Evolutionary conservation across 2,797 vertebrate genomes (phyloP).

Genomic region (Lemur catta): DNA sequence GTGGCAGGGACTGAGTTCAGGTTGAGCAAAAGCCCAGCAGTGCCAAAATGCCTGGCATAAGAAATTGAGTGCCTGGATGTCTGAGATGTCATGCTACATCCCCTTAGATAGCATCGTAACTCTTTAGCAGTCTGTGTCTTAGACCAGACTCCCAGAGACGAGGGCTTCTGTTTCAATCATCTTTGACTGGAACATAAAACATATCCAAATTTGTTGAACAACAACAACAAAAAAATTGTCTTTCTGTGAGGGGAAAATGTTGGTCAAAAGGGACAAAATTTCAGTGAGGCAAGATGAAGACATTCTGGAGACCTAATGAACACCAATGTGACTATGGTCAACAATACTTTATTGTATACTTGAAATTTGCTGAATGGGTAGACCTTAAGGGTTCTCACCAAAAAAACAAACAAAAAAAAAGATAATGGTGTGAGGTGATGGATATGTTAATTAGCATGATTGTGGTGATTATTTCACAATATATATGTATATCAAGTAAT

Average conservation of each 20-base stretch:
- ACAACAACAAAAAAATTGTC: not conserved
- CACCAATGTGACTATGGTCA: not conserved
- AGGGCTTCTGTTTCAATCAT: not conserved
- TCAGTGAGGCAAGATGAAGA: not conserved
- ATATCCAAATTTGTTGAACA: not conserved
- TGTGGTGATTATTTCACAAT: not conserved
- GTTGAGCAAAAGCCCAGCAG: not conserved
- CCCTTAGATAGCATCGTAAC: not conserved
- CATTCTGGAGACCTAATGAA: not conserved
- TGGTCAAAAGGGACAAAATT: not conserved
- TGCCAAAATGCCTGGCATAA: fast-evolving
- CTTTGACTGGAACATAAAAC: not conserved
- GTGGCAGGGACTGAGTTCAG: not conserved
- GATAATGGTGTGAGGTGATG: not conserved
- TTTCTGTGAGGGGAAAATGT: not conserved
- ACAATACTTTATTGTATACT: not conserved
- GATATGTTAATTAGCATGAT: not conserved
- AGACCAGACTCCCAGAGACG: not conserved
- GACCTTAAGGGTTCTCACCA: not conserved
- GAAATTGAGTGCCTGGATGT: fast-evolving
- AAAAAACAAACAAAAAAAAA: not conserved
- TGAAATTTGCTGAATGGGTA: too few relatives aligned
- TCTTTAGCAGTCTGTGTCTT: not conserved
- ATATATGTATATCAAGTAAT: not conserved
- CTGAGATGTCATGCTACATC: not conserved